phyloP scores from a whole-genome alignment of 2,113 vertebrate species.

The Leucosticte australis region DNA sequence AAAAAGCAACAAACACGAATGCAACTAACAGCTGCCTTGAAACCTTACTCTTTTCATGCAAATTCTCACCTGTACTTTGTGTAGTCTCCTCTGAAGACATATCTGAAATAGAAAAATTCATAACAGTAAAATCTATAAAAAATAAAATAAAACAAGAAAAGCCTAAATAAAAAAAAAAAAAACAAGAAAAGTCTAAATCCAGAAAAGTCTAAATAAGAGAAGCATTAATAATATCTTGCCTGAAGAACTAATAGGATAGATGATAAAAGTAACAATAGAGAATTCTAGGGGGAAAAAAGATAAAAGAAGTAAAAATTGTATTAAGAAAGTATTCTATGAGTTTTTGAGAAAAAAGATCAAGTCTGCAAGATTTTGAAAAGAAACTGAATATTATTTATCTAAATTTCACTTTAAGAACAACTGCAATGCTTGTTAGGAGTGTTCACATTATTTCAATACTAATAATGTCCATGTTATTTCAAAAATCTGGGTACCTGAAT shows the following conservation, averaged over 20 bases:
- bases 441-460: not conserved
- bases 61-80: slow-evolving; percentile 67
- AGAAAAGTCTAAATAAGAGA: slow-evolving; percentile 25
- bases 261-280: slow-evolving; percentile 50
- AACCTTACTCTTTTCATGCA: not conserved
- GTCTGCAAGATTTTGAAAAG: not conserved
- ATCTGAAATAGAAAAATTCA: slow-evolving; percentile 34
- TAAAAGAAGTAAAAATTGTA: not conserved
- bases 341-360: not conserved
- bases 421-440: not conserved
- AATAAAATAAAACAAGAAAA: slow-evolving; percentile 5
- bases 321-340: not conserved
- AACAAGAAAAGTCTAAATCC: not conserved
- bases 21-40: not conserved
- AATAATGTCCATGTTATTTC: not conserved
- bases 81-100: slow-evolving; percentile 57
- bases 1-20: not conserved
- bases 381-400: not conserved
- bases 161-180: not conserved
- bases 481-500: not conserved
- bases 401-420: not conserved
- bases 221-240: slow-evolving; percentile 62
- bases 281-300: slow-evolving; percentile 12
- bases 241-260: slow-evolving; percentile 54
- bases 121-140: not conserved